Base-by-base conservation (phyloP, 1,140 invertebrate genomes). In the Danaus melanippus region DNA sequence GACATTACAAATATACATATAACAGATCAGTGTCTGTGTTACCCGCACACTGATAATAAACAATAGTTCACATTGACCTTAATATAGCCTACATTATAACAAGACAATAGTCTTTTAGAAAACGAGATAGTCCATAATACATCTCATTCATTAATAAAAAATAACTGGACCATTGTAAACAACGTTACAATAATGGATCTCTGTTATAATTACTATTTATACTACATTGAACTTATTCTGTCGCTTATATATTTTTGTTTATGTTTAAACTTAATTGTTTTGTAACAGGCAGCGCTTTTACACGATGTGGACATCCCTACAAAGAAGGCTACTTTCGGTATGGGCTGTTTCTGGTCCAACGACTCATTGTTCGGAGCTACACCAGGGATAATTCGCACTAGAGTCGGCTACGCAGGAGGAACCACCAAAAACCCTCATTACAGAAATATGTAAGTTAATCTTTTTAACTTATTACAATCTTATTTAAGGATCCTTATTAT, bases 341-440 rank as follows among this genome's bases (percentile, higher is more conserved):
- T 98, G 95, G 95, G 96, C 45, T 98, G 97, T 83, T 99, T 99
- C 83, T 98, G 97, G 97, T 94, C 94, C n/a, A 94, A 94, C 12
- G 97, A 98, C 77, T 93, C 94, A 0, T 86, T 96, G 47, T 98
- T 96, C 84, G 97, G 97, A 2, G 93, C 92, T 43, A 92, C 92
- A 40, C 88, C 86, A 2, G 97, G 97, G 7, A 94, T 99, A 10
- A 79, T 97, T 17, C 89, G 93, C 39, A 98, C 97, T n/a, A 89
- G 93, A 66, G 97, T 98, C 11, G 97, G 97, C n/a, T 99, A 96
- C 84, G 90, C 95, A 3, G 97, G 97, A 9, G 97, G 97, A 43
- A 92, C 91, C 42, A 92, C 91, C 39, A 87, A 89, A 50, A 91
- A 92, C 73, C 97, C 97, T 50, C 93, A 92, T 42, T 99, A 99